Evolutionary conservation across 2,888 invertebrate genomes (phyloP).

Genomic region (Andrena trimmerana): DNA sequence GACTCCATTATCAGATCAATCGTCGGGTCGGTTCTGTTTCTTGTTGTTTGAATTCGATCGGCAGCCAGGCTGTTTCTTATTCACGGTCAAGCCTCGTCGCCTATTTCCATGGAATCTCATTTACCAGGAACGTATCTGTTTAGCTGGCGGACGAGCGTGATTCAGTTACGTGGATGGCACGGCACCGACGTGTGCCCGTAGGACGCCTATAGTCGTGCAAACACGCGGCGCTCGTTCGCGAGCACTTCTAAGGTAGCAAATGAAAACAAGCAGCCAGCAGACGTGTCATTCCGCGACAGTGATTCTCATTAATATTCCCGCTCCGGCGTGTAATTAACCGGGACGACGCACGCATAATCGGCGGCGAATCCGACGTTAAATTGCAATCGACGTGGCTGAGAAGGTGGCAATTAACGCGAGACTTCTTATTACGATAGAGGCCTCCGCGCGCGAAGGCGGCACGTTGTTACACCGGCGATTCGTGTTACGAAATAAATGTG

Average conservation of each 20-base stretch:
- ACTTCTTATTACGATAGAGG: background rate
- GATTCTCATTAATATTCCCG: constrained; percentile 65
- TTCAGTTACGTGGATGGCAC: constrained; percentile 63
- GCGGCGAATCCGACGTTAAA: constrained; percentile 32
- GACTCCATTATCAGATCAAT: background rate
- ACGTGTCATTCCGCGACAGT: constrained; percentile 64
- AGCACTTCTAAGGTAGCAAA: constrained; percentile 54
- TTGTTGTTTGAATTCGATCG: background rate
- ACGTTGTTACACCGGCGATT: background rate
- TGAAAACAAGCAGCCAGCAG: constrained; percentile 66
- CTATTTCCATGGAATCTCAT: constrained; percentile 53
- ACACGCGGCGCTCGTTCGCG: constrained; percentile 51
- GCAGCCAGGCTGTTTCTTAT: constrained; percentile 25
- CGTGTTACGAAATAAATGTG: constrained; percentile 36
- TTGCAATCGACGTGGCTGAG: constrained; percentile 26
- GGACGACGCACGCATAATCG: constrained; percentile 21
- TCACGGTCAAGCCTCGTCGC: constrained; percentile 32
- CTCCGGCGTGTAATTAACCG: constrained; percentile 33
- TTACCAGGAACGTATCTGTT: constrained; percentile 66
- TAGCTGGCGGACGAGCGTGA: constrained; percentile 58
- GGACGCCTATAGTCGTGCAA: constrained; percentile 53
- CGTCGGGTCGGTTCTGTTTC: background rate
- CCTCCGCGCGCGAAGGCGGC: background rate
- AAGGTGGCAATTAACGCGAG: constrained; percentile 28
- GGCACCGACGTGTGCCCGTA: constrained; percentile 39